phyloP scores from a whole-genome alignment of 1,140 invertebrate genomes.

The Maniola jurtina region DNA sequence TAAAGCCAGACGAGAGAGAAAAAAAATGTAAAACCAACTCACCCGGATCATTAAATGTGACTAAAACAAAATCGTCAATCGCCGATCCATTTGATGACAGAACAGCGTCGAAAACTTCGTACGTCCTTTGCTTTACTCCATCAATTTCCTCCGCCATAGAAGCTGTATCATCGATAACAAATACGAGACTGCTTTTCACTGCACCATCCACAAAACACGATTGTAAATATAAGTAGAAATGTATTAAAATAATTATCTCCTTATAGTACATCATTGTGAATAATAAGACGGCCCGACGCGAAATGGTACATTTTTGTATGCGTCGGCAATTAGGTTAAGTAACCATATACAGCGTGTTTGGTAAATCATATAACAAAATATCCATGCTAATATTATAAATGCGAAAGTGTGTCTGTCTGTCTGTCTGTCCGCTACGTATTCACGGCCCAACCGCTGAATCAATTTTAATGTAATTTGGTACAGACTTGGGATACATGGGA shows the following conservation, averaged over 20 bases:
- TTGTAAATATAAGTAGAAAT: not conserved
- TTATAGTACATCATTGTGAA: not conserved
- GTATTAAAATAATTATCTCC: not conserved
- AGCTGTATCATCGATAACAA: slow-evolving; percentile 52
- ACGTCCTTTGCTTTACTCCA: slow-evolving; percentile 37
- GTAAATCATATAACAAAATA: too few relatives aligned
- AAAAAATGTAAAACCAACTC: slow-evolving; percentile 25
- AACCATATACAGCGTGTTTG: not conserved
- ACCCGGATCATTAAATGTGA: slow-evolving; percentile 60
- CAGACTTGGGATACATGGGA: too few relatives aligned
- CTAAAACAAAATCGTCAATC: slow-evolving; percentile 58
- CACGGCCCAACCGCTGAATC: too few relatives aligned
- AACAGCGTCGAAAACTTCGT: slow-evolving; percentile 48
- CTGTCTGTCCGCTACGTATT: too few relatives aligned
- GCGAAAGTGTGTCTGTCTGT: too few relatives aligned
- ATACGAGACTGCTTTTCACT: slow-evolving; percentile 40
- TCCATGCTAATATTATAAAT: too few relatives aligned
- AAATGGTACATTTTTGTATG: not conserved
- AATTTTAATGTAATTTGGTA: too few relatives aligned
- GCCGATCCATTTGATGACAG: slow-evolving; percentile 36
- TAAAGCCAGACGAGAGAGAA: too few relatives aligned
- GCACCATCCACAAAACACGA: not conserved
- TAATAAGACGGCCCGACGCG: not conserved
- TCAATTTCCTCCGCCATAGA: slow-evolving; percentile 55
- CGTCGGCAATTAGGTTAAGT: not conserved